A percentile compares a stretch with the other conserved stretches of the same genome.
Conservation (phyloP, 2,888 invertebrate genomes). For the Oscheius onirici region DNA sequence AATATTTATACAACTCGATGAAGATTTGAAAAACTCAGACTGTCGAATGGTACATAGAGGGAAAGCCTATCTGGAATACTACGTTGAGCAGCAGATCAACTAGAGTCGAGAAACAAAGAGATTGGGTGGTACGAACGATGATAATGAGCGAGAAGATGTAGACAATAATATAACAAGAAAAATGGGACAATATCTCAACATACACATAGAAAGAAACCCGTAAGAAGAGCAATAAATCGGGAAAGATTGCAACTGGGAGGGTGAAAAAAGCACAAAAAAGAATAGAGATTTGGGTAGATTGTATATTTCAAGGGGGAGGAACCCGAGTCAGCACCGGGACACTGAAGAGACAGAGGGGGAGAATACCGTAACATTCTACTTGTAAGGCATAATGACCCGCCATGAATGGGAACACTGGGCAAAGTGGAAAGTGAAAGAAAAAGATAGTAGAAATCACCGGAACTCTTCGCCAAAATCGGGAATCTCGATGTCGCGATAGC, state of each 20-base stretch:
- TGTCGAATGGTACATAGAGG: too few relatives aligned
- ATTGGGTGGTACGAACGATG: not conserved
- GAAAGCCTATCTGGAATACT: conserved; percentile 1
- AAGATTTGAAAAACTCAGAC: too few relatives aligned
- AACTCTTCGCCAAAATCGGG: conserved; percentile 70
- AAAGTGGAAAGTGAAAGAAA: not conserved
- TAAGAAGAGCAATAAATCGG: not conserved
- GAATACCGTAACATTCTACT: not conserved
- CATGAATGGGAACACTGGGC: conserved; percentile 1
- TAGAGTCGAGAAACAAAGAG: not conserved
- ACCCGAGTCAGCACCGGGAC: conserved; percentile 23
- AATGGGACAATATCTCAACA: conserved; percentile 10
- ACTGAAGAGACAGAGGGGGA: too few relatives aligned
- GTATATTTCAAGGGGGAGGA: too few relatives aligned
- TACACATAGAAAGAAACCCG: conserved; percentile 19
- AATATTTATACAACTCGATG: conserved; percentile 2
- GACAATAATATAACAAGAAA: not conserved
- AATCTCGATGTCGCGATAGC: conserved; percentile 65
- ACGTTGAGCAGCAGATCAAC: conserved; percentile 13
- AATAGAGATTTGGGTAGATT: not conserved
- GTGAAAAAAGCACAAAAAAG: not conserved
- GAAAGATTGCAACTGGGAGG: conserved; percentile 3
- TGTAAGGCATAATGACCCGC: conserved; percentile 21
- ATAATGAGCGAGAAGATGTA: not conserved
- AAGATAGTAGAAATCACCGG: conserved; percentile 17